A percentile compares a stretch with the other conserved stretches of the same genome.
Evolutionary conservation across 1,140 invertebrate genomes (phyloP).

Genomic region (Cotesia glomerata): DNA sequence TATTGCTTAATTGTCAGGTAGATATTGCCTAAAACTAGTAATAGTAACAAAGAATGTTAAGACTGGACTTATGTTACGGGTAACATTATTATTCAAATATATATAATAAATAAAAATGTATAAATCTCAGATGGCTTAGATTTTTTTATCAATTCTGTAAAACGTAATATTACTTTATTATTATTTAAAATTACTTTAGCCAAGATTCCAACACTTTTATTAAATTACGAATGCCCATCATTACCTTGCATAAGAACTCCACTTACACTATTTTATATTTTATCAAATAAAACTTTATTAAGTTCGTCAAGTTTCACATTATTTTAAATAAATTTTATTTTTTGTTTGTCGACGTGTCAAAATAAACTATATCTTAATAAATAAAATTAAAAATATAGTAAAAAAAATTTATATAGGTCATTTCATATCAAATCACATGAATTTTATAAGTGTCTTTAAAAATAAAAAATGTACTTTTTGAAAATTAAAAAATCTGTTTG

Average conservation of each 20-base stretch:
- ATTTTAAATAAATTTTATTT: background rate
- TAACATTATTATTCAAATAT: conserved; percentile 7
- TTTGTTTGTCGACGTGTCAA: background rate
- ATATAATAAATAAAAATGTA: no score
- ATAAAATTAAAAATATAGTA: conserved; percentile 32
- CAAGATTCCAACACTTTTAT: conserved; percentile 24
- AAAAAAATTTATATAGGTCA: conserved; percentile 8
- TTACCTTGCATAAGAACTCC: background rate
- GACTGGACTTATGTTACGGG: conserved; percentile 14
- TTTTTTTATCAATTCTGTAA: background rate
- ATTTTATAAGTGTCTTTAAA: no score
- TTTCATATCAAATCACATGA: no score
- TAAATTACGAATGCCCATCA: conserved; percentile 26
- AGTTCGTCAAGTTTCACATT: background rate
- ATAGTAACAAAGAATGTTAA: conserved; percentile 30
- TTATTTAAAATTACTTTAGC: background rate
- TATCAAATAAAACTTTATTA: no score
- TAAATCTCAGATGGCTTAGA: no score
- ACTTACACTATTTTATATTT: background rate
- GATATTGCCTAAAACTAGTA: conserved; percentile 50
- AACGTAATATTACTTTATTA: background rate
- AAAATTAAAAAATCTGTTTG: no score
- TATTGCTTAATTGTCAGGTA: conserved; percentile 57
- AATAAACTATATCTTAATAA: conserved; percentile 16
- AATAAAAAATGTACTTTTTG: no score